phyloP scores from a whole-genome alignment of 2,888 invertebrate genomes.

The Lissonota sp. region DNA sequence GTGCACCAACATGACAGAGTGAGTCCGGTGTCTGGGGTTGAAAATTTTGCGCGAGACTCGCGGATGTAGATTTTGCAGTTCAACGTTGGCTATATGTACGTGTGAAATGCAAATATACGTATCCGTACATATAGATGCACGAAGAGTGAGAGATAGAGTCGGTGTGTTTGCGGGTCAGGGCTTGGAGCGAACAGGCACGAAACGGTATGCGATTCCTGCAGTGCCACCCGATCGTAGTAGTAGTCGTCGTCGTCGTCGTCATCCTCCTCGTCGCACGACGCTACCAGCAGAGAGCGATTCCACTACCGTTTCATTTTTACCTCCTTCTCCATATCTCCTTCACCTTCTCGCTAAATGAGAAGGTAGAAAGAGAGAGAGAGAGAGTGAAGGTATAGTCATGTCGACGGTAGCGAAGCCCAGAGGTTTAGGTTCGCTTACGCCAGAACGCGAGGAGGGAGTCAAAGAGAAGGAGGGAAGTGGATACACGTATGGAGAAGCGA shows the following conservation, averaged over 20 bases:
- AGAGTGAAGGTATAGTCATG: slow-evolving; percentile 41
- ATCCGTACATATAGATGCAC: not conserved
- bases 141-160: slow-evolving; percentile 51
- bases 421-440: slow-evolving; percentile 76
- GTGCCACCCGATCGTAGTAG: slow-evolving; percentile 61
- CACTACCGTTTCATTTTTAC: slow-evolving; percentile 25
- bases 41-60: slow-evolving; percentile 43
- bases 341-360: slow-evolving; percentile 48
- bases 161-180: slow-evolving; percentile 61
- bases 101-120: not conserved
- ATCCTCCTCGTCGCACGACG: slow-evolving; percentile 54
- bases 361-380: slow-evolving; percentile 48
- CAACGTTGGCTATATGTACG: slow-evolving; percentile 3
- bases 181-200: slow-evolving; percentile 49
- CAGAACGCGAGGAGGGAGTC: slow-evolving; percentile 56
- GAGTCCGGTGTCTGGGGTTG: slow-evolving; percentile 33
- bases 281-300: slow-evolving; percentile 43
- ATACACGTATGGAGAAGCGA: slow-evolving; percentile 20
- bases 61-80: slow-evolving; percentile 9
- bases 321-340: slow-evolving; percentile 26
- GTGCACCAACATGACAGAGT: slow-evolving; percentile 10
- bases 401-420: slow-evolving; percentile 65
- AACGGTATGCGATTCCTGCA: slow-evolving; percentile 69
- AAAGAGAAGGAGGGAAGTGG: not conserved
- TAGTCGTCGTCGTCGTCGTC: slow-evolving; percentile 31